Percentiles rank a stretch among this genome's conserved stretches.
Evolutionary conservation across 2,888 invertebrate species (phyloP).

Genomic region (Athripsodes cinereus): DNA sequence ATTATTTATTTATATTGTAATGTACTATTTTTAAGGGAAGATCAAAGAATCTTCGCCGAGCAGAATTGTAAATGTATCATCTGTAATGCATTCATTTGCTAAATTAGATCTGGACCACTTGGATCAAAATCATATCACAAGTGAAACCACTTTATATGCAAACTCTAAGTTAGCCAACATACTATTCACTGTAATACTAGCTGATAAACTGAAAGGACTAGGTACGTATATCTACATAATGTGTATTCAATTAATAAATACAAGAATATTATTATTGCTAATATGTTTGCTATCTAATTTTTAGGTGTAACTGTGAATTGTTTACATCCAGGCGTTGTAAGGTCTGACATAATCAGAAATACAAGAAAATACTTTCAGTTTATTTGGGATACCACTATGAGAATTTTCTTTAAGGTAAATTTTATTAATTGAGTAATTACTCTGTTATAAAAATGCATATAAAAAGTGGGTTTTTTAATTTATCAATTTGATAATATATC

Average conservation of each 20-base stretch:
- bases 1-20: too few relatives aligned
- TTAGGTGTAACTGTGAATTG: conserved; percentile 61
- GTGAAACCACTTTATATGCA: conserved; percentile 6
- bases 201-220: conserved; percentile 11
- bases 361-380: conserved; percentile 37
- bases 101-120: conserved; percentile 39
- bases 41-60: conserved; percentile 46
- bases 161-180: conserved; percentile 17
- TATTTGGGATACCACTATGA: conserved; percentile 29
- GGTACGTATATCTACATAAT: conserved; percentile 6
- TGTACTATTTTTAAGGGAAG: conserved; percentile 6
- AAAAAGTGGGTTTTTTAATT: neutral
- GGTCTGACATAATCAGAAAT: conserved; percentile 59
- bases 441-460: neutral
- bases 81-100: conserved; percentile 49
- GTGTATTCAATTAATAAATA: too few relatives aligned
- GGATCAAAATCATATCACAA: conserved; percentile 44
- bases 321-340: conserved; percentile 65
- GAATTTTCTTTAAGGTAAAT: conserved; percentile 39
- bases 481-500: too few relatives aligned
- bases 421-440: neutral
- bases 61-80: conserved; percentile 61
- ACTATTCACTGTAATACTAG: conserved; percentile 11
- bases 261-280: too few relatives aligned
- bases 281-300: neutral